phyloP scores from a whole-genome alignment of 1,140 invertebrate genomes.

The Chymomyza costata region DNA sequence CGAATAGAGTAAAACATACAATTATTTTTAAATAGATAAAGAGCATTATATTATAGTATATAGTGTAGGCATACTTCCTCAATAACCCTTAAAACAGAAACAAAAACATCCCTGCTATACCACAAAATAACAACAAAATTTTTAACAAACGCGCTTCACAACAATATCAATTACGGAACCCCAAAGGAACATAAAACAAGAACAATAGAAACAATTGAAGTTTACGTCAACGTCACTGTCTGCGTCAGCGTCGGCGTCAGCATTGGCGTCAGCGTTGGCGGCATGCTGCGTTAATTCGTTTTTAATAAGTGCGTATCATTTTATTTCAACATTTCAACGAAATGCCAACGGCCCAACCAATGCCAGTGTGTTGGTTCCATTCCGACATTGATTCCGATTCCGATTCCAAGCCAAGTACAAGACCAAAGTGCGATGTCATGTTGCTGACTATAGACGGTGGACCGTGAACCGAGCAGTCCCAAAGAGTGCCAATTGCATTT shows the following conservation, averaged over 20 bases:
- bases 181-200: constrained; percentile 40
- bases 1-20: too few species aligned
- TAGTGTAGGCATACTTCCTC: too few species aligned
- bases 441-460: constrained; percentile 19
- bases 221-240: constrained; percentile 43
- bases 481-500: constrained; percentile 71
- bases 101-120: too few species aligned
- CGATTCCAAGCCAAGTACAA: constrained; percentile 26
- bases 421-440: constrained; percentile 38
- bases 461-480: background rate
- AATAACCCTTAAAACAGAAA: too few species aligned
- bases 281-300: constrained; percentile 71
- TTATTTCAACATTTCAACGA: constrained; percentile 70
- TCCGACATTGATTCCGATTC: constrained; percentile 6
- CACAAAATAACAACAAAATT: too few species aligned
- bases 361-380: constrained; percentile 24
- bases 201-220: constrained; percentile 22
- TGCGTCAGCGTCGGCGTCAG: constrained; percentile 18
- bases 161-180: constrained; percentile 64
- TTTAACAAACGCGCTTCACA: too few species aligned
- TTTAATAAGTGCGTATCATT: constrained; percentile 73
- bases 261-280: constrained; percentile 33
- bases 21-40: too few species aligned
- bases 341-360: constrained; percentile 18
- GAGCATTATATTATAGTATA: too few species aligned